Evolutionary conservation across 1,140 invertebrate genomes (phyloP), one percentile per base, ranked within the genome.

Genomic region (Drosophila nebulosa): DNA sequence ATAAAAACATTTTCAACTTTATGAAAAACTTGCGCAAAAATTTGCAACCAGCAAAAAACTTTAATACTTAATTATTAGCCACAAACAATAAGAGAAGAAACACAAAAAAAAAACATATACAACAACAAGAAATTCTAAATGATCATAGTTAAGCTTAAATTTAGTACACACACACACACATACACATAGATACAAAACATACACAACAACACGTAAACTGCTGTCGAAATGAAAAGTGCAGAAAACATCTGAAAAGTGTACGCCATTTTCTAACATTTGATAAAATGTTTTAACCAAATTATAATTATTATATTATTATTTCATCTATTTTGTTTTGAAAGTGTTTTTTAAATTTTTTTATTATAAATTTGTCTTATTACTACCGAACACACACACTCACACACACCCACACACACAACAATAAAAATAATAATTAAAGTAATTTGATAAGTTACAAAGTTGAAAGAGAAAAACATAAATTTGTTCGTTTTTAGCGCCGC

Each of bases 121-220:
- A 76, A 85, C 81, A 76, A 85, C 74, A 76, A 85, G 74, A 81
- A 85, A 85, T 85, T 85, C 81, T 85, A 85, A 85, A 86, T 85
- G 83, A 86, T 78, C 83, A 85, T 85, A 85, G 78, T 85, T 85
- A 85, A 85, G 81, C 78, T 86, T 85, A 85, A 81, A 69, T 72
- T 88, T 85, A 85, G 81, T 85, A 77, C 59, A 84, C 74, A 56
- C 58, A 65, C 65, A 75, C 68, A 70, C 64, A 67, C 59, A 64
- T 50, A 81, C 42, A 53, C 39, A 51, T 46, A 73, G n/a, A 63
- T 24, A 81, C 59, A 78, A 53, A 22, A 53, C 21, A 71, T 30
- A 77, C 62, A 79, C 60, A 74, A 58, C 64, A 35, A 78, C 42
- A 69, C 61, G 78, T 81, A 81, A 81, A 81, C 79, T 81, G 79